These are phyloP conservation scores for Odocoileus virginianus DNA, from an alignment of 2,113 vertebrate genomes.

Conservation along the genomic window DNA sequence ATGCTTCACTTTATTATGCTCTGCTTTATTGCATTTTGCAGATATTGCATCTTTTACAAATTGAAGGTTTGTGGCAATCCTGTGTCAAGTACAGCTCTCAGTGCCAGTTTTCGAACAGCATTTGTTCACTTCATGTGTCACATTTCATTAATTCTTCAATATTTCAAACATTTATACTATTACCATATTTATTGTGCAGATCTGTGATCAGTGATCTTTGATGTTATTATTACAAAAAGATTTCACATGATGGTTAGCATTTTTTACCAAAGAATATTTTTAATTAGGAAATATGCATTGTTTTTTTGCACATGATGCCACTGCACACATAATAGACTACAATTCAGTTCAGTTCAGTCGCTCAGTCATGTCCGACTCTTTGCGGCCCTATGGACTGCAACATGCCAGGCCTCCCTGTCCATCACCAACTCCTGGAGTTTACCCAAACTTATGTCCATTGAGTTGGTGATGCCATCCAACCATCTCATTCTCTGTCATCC, in stretches of 20 bases:
- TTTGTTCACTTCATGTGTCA: not conserved
- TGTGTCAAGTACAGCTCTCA: too few species aligned
- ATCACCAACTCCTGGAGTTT: not conserved
- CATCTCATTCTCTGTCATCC: not conserved
- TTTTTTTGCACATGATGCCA: not conserved
- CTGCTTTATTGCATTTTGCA: not conserved
- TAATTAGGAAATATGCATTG: not conserved
- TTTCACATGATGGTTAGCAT: not conserved
- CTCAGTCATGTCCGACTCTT: accelerated
- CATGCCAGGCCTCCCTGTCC: not conserved
- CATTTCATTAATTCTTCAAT: not conserved
- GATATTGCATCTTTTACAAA: not conserved
- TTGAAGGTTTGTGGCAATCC: not conserved
- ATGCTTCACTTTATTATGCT: not conserved
- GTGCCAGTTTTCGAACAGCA: not conserved
- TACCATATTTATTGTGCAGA: not conserved
- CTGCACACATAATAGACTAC: not conserved
- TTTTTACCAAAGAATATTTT: not conserved
- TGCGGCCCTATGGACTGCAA: accelerated
- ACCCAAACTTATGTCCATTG: not conserved
- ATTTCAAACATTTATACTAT: not conserved
- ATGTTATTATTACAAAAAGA: not conserved
- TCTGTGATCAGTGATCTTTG: not conserved
- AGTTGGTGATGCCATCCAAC: not conserved
- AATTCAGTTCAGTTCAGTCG: accelerated